These are phyloP conservation scores for Drosophila sucinea DNA, from an alignment of 1,140 invertebrate genomes.

Conservation along the genomic window DNA sequence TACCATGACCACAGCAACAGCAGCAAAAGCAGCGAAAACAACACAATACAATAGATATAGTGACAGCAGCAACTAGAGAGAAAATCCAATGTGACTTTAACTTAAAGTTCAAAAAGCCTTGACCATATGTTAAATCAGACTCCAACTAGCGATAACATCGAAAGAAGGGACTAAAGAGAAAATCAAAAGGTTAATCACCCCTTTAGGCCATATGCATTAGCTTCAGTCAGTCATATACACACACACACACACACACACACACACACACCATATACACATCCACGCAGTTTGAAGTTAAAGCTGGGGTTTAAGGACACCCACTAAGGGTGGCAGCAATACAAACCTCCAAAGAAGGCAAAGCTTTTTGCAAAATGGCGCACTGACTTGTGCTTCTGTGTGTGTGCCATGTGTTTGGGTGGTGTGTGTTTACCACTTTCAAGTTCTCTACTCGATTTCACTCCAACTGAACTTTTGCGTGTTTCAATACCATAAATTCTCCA, in stretches of 20 bases:
- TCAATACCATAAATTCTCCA: conserved; percentile 79
- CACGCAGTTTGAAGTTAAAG: conserved; percentile 39
- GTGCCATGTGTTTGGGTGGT: conserved; percentile 8
- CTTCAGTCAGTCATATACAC: conserved; percentile 19
- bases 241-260: conserved; percentile 16
- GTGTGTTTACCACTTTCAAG: conserved; percentile 65
- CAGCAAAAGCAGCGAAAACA: conserved; percentile 40
- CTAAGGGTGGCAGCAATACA: conserved; percentile 33
- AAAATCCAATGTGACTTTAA: conserved; percentile 47
- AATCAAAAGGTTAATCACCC: conserved; percentile 79
- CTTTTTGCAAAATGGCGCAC: conserved; percentile 74
- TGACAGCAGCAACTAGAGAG: conserved; percentile 3
- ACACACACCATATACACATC: conserved; percentile 15
- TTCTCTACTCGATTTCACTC: conserved; percentile 79
- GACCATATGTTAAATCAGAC: conserved; percentile 67
- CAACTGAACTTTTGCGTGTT: conserved; percentile 78
- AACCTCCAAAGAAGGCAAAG: conserved; percentile 40
- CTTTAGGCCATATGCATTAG: conserved; percentile 45
- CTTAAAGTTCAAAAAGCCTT: conserved; percentile 38
- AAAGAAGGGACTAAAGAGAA: conserved; percentile 40
- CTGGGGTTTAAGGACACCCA: conserved; percentile 48
- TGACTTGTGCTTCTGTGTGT: conserved; percentile 37
- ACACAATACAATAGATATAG: conserved; percentile 13
- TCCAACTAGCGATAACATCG: conserved; percentile 54
- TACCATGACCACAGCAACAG: conserved; percentile 42